Evolutionary conservation across 2,797 vertebrate species (phyloP), one percentile per base, ranked within the genome.

Genomic region (Centropyge bicolor): DNA sequence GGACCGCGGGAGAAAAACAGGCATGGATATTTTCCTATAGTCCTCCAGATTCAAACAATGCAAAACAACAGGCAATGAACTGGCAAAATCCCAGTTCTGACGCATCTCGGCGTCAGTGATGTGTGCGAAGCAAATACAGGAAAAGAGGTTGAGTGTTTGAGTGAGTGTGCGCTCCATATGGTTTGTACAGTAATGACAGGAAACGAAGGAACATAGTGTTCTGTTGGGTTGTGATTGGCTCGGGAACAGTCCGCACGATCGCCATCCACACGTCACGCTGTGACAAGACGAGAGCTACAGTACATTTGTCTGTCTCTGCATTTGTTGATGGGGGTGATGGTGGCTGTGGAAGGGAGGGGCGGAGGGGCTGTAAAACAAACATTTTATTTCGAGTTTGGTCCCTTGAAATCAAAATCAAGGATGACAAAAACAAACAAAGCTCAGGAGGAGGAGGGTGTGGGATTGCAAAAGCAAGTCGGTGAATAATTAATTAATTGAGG

Each of bases 401-500:
- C 45, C 48, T 12, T 14, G 24, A 76, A 80, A 80, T 78, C 49
- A 63, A 70, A 74, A 76, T 79, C 40, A 56, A 40, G 35, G 69
- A 70, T 75, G 72, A 76, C 60, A 76, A 78, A 76, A 70, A 73
- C 74, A 81, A 81, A 82, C 64, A 84, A 63, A 65, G 35, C 59
- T 56, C 6, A 16, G 40, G 20, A 48, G 69, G 11, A 57, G 49
- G 71, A 67, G 43, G 38, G 22, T n/a, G 67, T 63, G 51, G 22
- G 24, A 24, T 49, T 54, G 40, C 19, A 38, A 78, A 59, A 55
- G 27, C 0, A 31, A 78, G 66, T 24, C 31, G 1, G 45, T 76
- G 70, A 87, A 87, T 86, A 81, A 86, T 82, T 66, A 41, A 80
- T 74, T 73, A 80, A 83, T 12, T 85, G 76, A 73, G 54, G 73